phyloP scores from a whole-genome alignment of 2,888 invertebrate species.

The Papilio elwesi region DNA sequence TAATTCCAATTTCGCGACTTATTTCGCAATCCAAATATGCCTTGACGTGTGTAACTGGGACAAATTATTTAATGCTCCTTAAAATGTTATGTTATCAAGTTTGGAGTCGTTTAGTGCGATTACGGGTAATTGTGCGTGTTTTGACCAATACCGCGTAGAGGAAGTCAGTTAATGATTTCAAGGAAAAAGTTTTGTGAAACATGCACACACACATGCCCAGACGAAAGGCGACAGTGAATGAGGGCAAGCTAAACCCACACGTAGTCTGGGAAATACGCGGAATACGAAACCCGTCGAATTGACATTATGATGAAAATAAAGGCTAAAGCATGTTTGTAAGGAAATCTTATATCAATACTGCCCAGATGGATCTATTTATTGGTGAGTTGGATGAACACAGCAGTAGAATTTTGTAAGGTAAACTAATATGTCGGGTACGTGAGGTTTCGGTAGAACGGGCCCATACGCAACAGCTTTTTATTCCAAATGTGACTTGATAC shows the following conservation, averaged over 20 bases:
- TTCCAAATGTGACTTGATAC: background rate
- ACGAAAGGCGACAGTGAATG: conserved; percentile 29
- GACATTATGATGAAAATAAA: background rate
- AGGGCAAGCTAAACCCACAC: conserved; percentile 36
- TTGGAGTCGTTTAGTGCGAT: conserved; percentile 30
- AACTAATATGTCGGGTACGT: too few species aligned
- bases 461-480: background rate
- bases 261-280: conserved; percentile 22
- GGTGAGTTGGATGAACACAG: too few species aligned
- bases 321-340: background rate
- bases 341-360: too few species aligned
- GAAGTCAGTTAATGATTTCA: conserved; percentile 40
- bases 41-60: conserved; percentile 15
- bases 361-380: too few species aligned
- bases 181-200: conserved; percentile 39
- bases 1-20: background rate
- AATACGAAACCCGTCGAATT: conserved; percentile 15
- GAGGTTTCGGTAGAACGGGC: too few species aligned
- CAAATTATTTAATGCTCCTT: conserved; percentile 27
- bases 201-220: conserved; percentile 10
- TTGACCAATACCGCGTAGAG: conserved; percentile 39
- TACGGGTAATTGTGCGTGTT: conserved; percentile 39
- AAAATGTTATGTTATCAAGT: conserved; percentile 34
- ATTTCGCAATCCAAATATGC: conserved; percentile 9
- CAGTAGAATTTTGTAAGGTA: too few species aligned